phyloP scores from a whole-genome alignment of 2,113 vertebrate genomes.

The Silurus asotus region DNA sequence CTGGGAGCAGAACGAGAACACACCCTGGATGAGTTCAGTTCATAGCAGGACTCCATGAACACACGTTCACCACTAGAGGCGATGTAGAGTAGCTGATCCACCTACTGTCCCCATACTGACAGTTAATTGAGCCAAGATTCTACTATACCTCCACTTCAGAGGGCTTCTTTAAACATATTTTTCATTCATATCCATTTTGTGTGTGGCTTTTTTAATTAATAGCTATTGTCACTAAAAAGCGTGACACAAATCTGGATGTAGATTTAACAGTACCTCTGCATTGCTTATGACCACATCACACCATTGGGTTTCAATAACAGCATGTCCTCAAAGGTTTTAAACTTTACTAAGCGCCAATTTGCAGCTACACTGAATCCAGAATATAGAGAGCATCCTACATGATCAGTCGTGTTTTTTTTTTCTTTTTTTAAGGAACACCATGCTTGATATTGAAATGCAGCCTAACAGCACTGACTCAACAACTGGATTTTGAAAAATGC shows the following conservation, averaged over 20 bases:
- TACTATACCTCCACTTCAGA: not conserved
- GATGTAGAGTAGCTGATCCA: not conserved
- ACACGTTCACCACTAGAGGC: not conserved
- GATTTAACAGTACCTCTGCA: not conserved
- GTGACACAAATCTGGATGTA: not conserved
- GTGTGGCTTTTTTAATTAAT: not conserved
- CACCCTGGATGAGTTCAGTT: not conserved
- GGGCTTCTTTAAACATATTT: not conserved
- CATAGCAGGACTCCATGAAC: not conserved
- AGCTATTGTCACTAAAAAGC: not conserved
- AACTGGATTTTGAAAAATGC: not conserved
- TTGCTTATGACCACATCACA: not conserved
- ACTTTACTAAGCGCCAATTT: not conserved
- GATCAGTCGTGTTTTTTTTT: not conserved
- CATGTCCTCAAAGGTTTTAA: not conserved
- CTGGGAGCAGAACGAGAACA: not conserved
- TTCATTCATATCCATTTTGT: not conserved
- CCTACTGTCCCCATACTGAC: not conserved
- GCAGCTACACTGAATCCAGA: not conserved
- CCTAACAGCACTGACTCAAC: not conserved
- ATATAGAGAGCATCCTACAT: not conserved
- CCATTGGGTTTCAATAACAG: not conserved
- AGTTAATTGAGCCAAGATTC: not conserved
- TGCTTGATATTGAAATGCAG: not conserved
- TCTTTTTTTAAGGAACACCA: not conserved